Evolutionary conservation across 2,113 vertebrate genomes (phyloP), one percentile per base, ranked within the genome.

Genomic region (Gallinago media): DNA sequence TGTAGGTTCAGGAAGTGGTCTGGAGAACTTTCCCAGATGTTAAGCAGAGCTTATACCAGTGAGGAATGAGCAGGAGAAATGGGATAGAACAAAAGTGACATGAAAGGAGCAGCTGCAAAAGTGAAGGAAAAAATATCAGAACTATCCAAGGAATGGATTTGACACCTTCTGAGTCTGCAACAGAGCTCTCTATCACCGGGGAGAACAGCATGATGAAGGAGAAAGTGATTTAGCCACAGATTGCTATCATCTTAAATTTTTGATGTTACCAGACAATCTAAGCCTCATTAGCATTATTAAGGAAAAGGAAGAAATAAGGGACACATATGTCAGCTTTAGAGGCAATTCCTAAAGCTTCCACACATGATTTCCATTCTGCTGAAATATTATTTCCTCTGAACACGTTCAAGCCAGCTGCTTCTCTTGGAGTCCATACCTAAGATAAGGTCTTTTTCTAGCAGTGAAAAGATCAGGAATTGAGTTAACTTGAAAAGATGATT

Each of bases 21-120:
- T 90, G 68, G 50, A 89, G 59, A 90, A 71, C 66, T 88, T 93
- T 93, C 44, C 85, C 85, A 97, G 68, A 90, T 84, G 82, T 86
- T 71, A 67, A 86, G 17, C 47, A 84, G 32, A 80, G 68, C 58
- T 93, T 86, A 8, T 55, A 74, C 67, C 0, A 0, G 23, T 55
- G 34, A 88, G 55, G 3, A 92, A 38, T 25, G 46, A 74, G 56
- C 25, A 63, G 47, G 9, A 94, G 55, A 86, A 94, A 90, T 67
- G 23, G 26, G 21, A 59, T 8, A 73, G 59, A 86, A 63, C 27
- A 47, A 84, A 90, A 90, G 12, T 31, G 13, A 74, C 19, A 34
- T 42, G 68, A 83, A 89, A 96, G 34, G 5, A 90, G 11, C 32
- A 77, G 54, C 34, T 88, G 50, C 36, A 86, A 32, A 83, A 82